A percentile compares a stretch with the other conserved stretches of the same genome.
phyloP scores from a whole-genome alignment of 2,113 vertebrate genomes.

The Brachyhypopomus occidentalis region DNA sequence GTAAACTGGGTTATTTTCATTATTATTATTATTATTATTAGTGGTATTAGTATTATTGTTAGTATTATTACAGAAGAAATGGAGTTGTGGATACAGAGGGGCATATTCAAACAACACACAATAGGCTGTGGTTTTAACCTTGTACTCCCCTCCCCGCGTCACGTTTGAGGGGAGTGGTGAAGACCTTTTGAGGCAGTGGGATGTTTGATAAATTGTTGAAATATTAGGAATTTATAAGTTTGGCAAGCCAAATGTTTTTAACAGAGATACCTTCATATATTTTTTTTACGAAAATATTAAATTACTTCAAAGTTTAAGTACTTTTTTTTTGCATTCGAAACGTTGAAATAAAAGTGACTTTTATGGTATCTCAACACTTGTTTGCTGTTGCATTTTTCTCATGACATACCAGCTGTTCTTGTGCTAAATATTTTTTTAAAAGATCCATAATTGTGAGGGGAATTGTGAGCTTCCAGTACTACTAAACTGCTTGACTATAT shows the following conservation, averaged over 20 bases:
- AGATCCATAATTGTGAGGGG: no score
- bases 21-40: conserved; percentile 16
- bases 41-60: neutral
- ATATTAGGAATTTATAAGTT: conserved; percentile 59
- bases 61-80: conserved; percentile 51
- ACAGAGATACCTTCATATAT: conserved; percentile 70
- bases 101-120: conserved; percentile 58
- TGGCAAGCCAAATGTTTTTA: conserved; percentile 69
- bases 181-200: conserved; percentile 62
- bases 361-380: conserved; percentile 63
- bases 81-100: conserved; percentile 58
- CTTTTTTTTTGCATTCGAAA: conserved; percentile 60
- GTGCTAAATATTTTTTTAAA: neutral
- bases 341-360: conserved; percentile 76
- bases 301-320: conserved; percentile 64
- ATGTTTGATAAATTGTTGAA: conserved; percentile 63
- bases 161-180: conserved; percentile 61
- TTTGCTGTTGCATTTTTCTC: conserved; percentile 40
- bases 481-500: no score
- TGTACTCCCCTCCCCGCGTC: conserved; percentile 57
- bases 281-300: conserved; percentile 54
- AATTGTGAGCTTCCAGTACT: no score
- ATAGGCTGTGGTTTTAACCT: conserved; percentile 67
- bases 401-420: neutral
- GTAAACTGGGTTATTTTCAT: conserved; percentile 3